Evolutionary conservation across 2,797 vertebrate species (phyloP).

Genomic region (Champsocephalus gunnari): DNA sequence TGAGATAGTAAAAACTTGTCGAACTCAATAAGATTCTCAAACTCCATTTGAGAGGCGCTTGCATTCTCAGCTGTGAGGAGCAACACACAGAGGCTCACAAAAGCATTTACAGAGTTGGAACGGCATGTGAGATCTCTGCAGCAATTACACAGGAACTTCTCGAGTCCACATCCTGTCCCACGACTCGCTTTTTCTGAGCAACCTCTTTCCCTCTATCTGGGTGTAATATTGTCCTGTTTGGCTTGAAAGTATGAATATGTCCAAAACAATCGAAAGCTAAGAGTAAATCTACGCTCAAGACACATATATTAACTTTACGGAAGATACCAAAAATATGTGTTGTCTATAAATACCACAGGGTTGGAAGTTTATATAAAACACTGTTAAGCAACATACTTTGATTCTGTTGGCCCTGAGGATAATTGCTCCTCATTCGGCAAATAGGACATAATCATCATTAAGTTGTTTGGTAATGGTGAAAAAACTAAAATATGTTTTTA

Average conservation of each 20-base stretch:
- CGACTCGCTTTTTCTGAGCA: slow-evolving; percentile 67
- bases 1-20: slow-evolving; percentile 72
- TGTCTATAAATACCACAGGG: slow-evolving; percentile 17
- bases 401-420: slow-evolving; percentile 41
- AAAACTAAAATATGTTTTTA: slow-evolving; percentile 25
- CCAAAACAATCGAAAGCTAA: slow-evolving; percentile 22
- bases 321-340: slow-evolving; percentile 10
- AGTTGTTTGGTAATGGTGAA: slow-evolving; percentile 28
- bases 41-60: slow-evolving; percentile 75
- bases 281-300: slow-evolving; percentile 31
- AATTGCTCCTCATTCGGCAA: slow-evolving; percentile 52
- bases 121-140: slow-evolving; percentile 70
- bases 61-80: slow-evolving; percentile 83
- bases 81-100: slow-evolving; percentile 72
- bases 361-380: slow-evolving; percentile 28
- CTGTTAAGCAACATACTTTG: slow-evolving; percentile 3
- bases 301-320: slow-evolving; percentile 4
- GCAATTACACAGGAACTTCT: slow-evolving; percentile 73
- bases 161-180: slow-evolving; percentile 77
- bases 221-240: slow-evolving; percentile 29
- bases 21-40: slow-evolving; percentile 63
- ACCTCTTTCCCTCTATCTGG: slow-evolving; percentile 39
- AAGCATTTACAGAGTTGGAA: slow-evolving; percentile 78
- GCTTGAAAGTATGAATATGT: slow-evolving; percentile 51
- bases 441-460: slow-evolving; percentile 55